These are phyloP conservation scores for Sicus ferrugineus DNA, from an alignment of 2,888 invertebrate species.

Conservation along the genomic window DNA sequence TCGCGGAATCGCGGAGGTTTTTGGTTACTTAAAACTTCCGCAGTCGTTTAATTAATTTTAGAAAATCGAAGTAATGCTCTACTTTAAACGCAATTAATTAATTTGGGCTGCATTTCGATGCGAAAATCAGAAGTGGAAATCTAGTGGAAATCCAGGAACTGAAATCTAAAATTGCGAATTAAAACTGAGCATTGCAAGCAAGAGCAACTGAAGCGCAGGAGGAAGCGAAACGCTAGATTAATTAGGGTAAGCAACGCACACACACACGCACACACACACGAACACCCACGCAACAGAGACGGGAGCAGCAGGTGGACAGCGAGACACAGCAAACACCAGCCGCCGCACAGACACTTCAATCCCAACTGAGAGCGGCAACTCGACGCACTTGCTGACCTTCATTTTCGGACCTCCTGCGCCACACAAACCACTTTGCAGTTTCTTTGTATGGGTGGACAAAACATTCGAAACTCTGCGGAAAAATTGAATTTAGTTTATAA, in stretches of 20 bases:
- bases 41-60: neutral
- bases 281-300: neutral
- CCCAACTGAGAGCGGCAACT: no score
- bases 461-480: no score
- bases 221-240: slow-evolving; percentile 8
- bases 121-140: neutral
- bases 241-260: slow-evolving; percentile 24
- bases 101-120: neutral
- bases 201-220: slow-evolving; percentile 27
- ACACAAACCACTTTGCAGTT: no score
- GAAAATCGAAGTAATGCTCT: slow-evolving; percentile 23
- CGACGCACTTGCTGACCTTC: no score
- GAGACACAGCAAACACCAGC: no score
- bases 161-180: slow-evolving; percentile 47
- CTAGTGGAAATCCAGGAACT: neutral
- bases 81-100: slow-evolving; percentile 28
- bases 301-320: no score
- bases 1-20: no score
- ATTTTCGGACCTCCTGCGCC: no score
- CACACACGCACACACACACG: slow-evolving; percentile 11
- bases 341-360: no score
- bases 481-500: no score
- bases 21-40: slow-evolving; percentile 19
- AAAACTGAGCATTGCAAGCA: slow-evolving; percentile 55
- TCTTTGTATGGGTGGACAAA: no score